These are phyloP conservation scores for Anhinga anhinga DNA, from an alignment of 2,113 vertebrate species.

Conservation along the genomic window DNA sequence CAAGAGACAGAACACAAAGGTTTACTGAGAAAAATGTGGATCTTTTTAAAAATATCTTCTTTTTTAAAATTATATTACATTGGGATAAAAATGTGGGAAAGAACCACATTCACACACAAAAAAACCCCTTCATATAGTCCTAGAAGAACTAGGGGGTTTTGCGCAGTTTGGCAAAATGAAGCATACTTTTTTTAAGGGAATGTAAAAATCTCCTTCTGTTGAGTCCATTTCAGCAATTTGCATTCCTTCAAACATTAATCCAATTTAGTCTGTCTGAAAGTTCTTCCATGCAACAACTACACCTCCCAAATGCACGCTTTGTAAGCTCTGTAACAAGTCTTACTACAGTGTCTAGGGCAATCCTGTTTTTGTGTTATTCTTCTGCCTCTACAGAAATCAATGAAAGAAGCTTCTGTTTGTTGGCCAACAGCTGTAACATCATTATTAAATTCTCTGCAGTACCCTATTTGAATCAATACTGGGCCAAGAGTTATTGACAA, in stretches of 20 bases:
- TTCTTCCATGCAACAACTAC: not conserved
- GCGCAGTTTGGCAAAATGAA: not conserved
- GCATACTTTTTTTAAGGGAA: not conserved
- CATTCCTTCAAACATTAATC: not conserved
- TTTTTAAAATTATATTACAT: not conserved
- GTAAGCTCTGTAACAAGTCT: not conserved
- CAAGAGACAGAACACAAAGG: not conserved
- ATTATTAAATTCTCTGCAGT: constrained; percentile 71
- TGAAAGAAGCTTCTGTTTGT: constrained; percentile 49
- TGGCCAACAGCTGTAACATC: constrained; percentile 55
- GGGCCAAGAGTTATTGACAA: constrained; percentile 72
- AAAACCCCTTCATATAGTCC: not conserved
- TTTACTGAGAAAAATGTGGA: not conserved
- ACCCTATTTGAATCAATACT: constrained; percentile 74
- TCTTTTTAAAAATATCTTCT: not conserved
- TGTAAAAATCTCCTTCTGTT: not conserved
- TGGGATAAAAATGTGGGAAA: not conserved
- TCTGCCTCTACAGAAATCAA: constrained; percentile 61
- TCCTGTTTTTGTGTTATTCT: constrained; percentile 35
- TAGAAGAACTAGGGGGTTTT: not conserved
- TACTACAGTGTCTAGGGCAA: not conserved
- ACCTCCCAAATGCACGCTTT: not conserved
- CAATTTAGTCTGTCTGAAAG: not conserved
- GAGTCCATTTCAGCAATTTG: not conserved
- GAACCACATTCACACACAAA: not conserved